Conservation (phyloP, 35 echinoderm and acorn worm genomes). For the Apostichopus californicus region DNA sequence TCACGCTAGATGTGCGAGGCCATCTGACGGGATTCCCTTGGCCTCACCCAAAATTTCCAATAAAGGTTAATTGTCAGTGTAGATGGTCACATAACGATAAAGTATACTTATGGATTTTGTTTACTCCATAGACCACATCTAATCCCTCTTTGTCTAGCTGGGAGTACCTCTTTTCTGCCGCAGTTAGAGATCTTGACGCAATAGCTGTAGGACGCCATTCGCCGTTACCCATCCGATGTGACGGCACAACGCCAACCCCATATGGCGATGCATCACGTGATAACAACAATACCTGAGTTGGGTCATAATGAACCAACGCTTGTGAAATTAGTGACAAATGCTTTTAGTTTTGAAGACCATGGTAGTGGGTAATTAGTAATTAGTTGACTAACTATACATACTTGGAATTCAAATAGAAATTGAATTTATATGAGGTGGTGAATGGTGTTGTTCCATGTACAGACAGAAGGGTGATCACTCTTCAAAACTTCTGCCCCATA, state of each 20-base stretch:
- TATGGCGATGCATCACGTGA: conserved; percentile 69
- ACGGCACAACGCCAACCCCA: conserved; percentile 63
- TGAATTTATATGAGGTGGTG: no score
- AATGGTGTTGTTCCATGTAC: no score
- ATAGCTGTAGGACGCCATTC: conserved; percentile 34
- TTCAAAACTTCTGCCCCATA: no score
- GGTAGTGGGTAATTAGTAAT: no score
- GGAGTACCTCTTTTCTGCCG: no score
- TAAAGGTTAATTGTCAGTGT: conserved; percentile 58
- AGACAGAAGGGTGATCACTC: no score
- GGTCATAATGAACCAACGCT: conserved; percentile 68
- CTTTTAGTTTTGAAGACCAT: conserved; percentile 48
- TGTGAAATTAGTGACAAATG: neutral
- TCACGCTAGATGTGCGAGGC: no score
- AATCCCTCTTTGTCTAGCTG: conserved; percentile 24
- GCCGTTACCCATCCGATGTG: conserved; percentile 8
- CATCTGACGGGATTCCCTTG: no score
- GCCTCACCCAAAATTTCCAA: conserved; percentile 30
- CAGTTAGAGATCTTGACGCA: conserved; percentile 51
- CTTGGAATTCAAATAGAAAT: no score
- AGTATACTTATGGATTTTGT: conserved; percentile 66
- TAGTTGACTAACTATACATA: no score
- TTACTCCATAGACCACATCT: conserved; percentile 55
- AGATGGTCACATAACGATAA: conserved; percentile 40
- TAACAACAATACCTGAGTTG: conserved; percentile 5